Percentiles rank a stretch among this genome's conserved stretches.
These are phyloP conservation scores for Choreutis nemorana DNA, from an alignment of 2,888 invertebrate genomes.

Conservation along the genomic window DNA sequence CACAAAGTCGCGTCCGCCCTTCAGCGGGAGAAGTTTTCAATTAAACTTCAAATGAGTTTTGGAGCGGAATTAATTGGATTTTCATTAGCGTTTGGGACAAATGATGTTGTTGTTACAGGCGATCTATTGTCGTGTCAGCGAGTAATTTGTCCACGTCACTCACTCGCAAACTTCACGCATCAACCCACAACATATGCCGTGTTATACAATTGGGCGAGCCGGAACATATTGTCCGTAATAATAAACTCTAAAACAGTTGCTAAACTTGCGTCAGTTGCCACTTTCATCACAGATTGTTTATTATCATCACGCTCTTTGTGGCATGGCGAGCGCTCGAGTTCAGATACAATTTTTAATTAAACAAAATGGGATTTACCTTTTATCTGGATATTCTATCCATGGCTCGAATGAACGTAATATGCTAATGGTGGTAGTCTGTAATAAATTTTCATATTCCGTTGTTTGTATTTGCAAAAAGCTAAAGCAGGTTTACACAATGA, in stretches of 20 bases:
- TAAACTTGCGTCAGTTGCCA: slow-evolving; percentile 22
- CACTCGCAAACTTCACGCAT: slow-evolving; percentile 35
- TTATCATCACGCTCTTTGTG: too few relatives aligned
- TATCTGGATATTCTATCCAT: too few relatives aligned
- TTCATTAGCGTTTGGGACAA: slow-evolving; percentile 62
- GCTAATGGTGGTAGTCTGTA: too few relatives aligned
- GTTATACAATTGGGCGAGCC: slow-evolving; percentile 20
- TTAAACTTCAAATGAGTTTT: slow-evolving; percentile 65
- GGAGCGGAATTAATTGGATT: slow-evolving; percentile 61
- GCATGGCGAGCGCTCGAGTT: too few relatives aligned
- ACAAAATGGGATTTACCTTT: too few relatives aligned
- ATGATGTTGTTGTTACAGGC: slow-evolving; percentile 54
- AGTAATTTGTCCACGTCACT: slow-evolving; percentile 56
- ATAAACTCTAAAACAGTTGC: slow-evolving; percentile 35
- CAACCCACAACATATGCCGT: slow-evolving; percentile 19
- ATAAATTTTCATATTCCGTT: too few relatives aligned
- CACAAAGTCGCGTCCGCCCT: slow-evolving; percentile 38
- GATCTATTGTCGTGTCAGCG: slow-evolving; percentile 42
- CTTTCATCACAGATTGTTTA: too few relatives aligned
- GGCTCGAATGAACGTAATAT: too few relatives aligned
- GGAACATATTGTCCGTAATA: slow-evolving; percentile 36
- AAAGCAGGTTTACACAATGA: too few relatives aligned
- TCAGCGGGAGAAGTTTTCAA: slow-evolving; percentile 53
- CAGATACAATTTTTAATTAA: too few relatives aligned
- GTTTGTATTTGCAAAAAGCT: too few relatives aligned